Conservation (phyloP, 2,113 vertebrate species). For the Triplophysa tibetana region DNA sequence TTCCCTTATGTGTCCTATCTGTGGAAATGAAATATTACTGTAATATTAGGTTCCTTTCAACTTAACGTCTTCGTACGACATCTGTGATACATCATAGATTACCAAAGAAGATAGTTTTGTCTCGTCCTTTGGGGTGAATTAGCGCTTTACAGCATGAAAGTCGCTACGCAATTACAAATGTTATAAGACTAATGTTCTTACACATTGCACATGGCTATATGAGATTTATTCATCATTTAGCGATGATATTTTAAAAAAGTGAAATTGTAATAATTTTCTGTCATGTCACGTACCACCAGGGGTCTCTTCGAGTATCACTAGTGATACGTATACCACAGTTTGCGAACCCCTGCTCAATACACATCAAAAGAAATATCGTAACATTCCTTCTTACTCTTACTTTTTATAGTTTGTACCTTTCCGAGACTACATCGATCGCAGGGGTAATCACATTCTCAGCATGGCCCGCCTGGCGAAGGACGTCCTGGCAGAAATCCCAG, state of each 20-base stretch:
- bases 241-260: too few species aligned
- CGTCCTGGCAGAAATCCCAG: slow-evolving; percentile 93
- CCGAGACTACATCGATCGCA: slow-evolving; percentile 92
- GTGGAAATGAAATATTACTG: neutral
- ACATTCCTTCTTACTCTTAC: neutral
- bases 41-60: neutral
- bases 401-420: slow-evolving; percentile 90
- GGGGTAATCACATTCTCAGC: slow-evolving; percentile 92
- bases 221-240: too few species aligned
- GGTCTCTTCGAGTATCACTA: too few species aligned
- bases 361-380: too few species aligned
- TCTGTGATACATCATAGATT: neutral
- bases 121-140: neutral
- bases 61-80: neutral
- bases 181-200: too few species aligned
- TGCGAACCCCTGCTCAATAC: too few species aligned
- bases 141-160: too few species aligned
- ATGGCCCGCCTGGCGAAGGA: slow-evolving; percentile 97
- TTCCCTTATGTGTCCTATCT: neutral
- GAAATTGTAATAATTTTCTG: too few species aligned
- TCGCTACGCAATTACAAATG: too few species aligned
- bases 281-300: too few species aligned
- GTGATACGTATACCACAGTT: too few species aligned
- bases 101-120: neutral
- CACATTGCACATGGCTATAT: too few species aligned